Percentiles rank a stretch among this genome's conserved stretches.
Evolutionary conservation across 1,140 invertebrate species (phyloP).

Genomic region (Drosophila prosaltans): DNA sequence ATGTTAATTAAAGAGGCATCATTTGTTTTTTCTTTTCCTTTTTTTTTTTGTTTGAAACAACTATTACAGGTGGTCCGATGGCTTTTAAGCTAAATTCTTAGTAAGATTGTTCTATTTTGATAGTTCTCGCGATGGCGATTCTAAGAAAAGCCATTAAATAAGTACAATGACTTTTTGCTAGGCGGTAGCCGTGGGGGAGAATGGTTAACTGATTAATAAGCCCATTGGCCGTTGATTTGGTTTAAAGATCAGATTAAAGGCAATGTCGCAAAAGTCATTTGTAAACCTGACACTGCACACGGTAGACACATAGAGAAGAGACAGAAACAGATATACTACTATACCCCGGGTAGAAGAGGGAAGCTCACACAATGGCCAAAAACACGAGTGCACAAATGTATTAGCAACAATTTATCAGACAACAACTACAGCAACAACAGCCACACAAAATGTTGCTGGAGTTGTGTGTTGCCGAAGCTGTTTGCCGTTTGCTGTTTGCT

Average conservation of each 20-base stretch:
- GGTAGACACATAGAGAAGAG: conserved; percentile 32
- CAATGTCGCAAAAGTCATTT: conserved; percentile 78
- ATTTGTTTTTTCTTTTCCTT: conserved; percentile 58
- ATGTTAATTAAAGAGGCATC: conserved; percentile 66
- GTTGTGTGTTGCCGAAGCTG: conserved; percentile 12
- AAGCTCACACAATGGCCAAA: conserved; percentile 38
- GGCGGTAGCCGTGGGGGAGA: neutral
- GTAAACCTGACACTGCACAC: conserved; percentile 80
- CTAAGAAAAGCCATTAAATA: conserved; percentile 55
- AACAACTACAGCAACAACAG: conserved; percentile 10
- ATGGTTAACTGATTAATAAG: conserved; percentile 64
- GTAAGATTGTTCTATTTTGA: conserved; percentile 79
- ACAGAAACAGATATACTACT: neutral
- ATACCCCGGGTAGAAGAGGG: neutral
- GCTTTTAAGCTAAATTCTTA: conserved; percentile 33
- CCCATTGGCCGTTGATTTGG: conserved; percentile 41
- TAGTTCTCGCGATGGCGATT: conserved; percentile 49
- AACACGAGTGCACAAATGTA: conserved; percentile 69
- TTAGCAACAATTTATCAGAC: conserved; percentile 74
- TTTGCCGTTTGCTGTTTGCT: no score
- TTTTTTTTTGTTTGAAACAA: neutral
- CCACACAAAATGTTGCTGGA: conserved; percentile 49
- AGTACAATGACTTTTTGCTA: conserved; percentile 67
- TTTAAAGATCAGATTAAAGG: conserved; percentile 50
- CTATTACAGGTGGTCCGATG: conserved; percentile 58